Conservation (phyloP, 2,888 invertebrate species). For the Stratiomys singularior region DNA sequence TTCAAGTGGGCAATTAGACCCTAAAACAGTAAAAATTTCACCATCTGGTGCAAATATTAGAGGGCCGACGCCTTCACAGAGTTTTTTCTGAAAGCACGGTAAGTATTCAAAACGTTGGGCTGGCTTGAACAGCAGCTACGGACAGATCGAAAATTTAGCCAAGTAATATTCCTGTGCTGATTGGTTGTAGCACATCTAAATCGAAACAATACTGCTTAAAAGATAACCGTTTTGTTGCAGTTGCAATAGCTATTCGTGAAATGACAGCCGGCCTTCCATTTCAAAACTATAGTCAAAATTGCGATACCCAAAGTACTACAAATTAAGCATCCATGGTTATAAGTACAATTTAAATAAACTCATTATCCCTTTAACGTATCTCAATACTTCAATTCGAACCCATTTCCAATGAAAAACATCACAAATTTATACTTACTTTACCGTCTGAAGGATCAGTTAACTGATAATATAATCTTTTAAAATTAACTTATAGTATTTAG, state of each 20-base stretch:
- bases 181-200: not conserved
- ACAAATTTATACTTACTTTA: too few relatives aligned
- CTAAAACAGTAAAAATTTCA: not conserved
- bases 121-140: not conserved
- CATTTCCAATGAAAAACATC: too few relatives aligned
- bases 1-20: slow-evolving; percentile 1
- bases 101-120: not conserved
- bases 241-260: not conserved
- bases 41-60: not conserved
- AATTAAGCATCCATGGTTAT: not conserved
- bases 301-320: not conserved
- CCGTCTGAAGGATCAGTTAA: too few relatives aligned
- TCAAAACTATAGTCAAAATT: too few relatives aligned
- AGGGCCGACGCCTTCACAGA: not conserved
- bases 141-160: not conserved
- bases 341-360: not conserved
- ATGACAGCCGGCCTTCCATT: slow-evolving; percentile 13
- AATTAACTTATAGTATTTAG: too few relatives aligned
- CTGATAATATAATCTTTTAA: too few relatives aligned
- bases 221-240: not conserved
- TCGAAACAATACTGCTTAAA: not conserved
- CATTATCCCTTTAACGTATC: too few relatives aligned
- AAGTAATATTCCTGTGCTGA: not conserved
- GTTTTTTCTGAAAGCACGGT: not conserved
- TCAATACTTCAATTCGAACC: too few relatives aligned